A percentile compares a stretch with the other conserved stretches of the same genome.
Evolutionary conservation across 2,797 vertebrate genomes (phyloP).

Genomic region (Scyliorhinus canicula): DNA sequence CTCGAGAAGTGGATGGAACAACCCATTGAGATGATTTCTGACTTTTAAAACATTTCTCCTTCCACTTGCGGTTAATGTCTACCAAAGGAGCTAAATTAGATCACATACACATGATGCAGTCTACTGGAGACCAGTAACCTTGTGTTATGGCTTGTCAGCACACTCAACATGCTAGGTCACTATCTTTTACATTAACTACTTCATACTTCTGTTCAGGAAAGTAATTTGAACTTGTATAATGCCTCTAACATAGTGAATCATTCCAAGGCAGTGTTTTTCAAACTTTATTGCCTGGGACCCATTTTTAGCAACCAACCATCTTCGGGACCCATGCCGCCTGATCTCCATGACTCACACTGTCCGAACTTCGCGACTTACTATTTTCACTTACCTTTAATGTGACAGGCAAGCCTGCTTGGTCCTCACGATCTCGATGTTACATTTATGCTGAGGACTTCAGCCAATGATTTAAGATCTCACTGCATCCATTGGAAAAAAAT

Average conservation of each 20-base stretch:
- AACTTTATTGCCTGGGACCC: no score
- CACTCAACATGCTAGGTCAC: neutral
- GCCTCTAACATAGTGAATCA: neutral
- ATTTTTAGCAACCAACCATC: no score
- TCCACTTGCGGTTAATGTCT: neutral
- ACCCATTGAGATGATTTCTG: neutral
- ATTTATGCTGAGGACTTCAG: no score
- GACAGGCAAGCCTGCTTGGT: no score
- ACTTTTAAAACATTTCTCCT: neutral
- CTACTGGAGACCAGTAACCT: neutral
- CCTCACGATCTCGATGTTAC: no score
- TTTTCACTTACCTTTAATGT: no score
- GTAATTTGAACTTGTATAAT: neutral
- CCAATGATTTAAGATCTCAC: no score
- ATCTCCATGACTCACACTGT: no score
- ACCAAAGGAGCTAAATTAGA: neutral
- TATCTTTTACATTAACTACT: neutral
- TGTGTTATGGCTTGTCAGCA: neutral
- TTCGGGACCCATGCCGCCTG: no score
- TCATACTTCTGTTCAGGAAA: neutral
- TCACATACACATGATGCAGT: neutral
- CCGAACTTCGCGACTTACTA: no score
- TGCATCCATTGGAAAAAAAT: no score
- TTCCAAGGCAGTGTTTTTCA: no score
- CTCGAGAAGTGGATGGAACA: neutral